Conservation (phyloP, 2,888 invertebrate species). For the Colostygia pectinataria region DNA sequence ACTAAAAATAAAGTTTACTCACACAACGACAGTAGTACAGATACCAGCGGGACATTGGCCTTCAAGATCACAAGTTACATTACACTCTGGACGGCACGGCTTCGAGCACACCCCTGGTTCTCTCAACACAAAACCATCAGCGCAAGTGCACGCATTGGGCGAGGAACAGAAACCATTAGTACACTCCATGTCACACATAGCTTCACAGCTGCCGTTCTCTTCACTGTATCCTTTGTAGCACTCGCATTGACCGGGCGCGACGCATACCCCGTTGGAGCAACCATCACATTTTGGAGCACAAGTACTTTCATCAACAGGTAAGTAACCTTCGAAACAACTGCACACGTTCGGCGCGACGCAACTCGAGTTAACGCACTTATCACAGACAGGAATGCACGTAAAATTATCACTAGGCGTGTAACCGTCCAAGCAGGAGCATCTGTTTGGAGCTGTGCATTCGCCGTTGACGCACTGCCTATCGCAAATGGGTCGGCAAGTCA, state of each 20-base stretch:
- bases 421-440: constrained; percentile 46
- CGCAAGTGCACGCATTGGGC: constrained; percentile 33
- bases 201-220: constrained; percentile 15
- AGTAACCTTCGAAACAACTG: constrained; percentile 38
- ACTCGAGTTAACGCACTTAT: constrained; percentile 33
- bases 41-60: constrained; percentile 26
- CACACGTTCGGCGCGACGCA: constrained; percentile 44
- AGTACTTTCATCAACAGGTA: constrained; percentile 19
- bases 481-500: constrained; percentile 41
- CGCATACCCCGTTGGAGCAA: constrained; percentile 37
- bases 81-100: constrained; percentile 39
- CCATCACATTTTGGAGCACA: constrained; percentile 26
- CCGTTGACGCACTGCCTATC: constrained; percentile 58
- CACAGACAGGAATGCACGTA: constrained; percentile 20
- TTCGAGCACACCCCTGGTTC: constrained; percentile 35
- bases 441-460: constrained; percentile 50
- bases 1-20: constrained; percentile 14
- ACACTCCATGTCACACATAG: constrained; percentile 26
- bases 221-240: constrained; percentile 29
- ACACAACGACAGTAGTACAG: constrained; percentile 18
- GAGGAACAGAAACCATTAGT: constrained; percentile 33
- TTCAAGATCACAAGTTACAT: constrained; percentile 35
- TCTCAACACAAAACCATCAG: constrained; percentile 23
- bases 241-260: constrained; percentile 30
- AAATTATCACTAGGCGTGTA: constrained; percentile 19